Conservation (phyloP, 2,797 vertebrate species). For the Podarcis siculus region DNA sequence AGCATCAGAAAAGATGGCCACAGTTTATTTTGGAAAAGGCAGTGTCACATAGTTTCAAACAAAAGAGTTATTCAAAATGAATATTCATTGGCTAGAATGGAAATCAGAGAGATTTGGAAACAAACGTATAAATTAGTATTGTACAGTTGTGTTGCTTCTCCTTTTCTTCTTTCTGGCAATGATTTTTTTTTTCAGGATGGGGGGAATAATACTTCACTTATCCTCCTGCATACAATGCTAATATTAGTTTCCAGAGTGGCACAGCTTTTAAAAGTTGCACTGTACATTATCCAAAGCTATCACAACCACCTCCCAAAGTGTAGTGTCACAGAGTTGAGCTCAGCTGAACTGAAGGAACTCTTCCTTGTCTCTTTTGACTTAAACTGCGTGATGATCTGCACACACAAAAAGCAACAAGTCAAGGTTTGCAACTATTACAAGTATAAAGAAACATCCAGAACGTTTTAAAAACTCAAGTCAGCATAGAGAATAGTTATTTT, state of each 20-base stretch:
- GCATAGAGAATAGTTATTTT: not conserved
- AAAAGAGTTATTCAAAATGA: conserved; percentile 40
- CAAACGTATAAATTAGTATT: conserved; percentile 57
- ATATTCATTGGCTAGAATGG: conserved; percentile 41
- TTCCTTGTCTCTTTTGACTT: not conserved
- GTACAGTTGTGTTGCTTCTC: conserved; percentile 49
- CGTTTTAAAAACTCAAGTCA: not conserved
- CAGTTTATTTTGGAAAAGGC: conserved; percentile 38
- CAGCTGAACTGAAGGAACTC: not conserved
- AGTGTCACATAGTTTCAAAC: conserved; percentile 37
- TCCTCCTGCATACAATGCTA: conserved; percentile 66
- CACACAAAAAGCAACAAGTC: not conserved
- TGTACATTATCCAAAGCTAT: conserved; percentile 52
- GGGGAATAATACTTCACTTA: conserved; percentile 64
- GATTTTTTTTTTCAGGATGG: conserved; percentile 47
- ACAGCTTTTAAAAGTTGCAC: conserved; percentile 53
- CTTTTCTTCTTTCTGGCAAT: conserved; percentile 57
- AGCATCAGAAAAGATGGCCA: conserved; percentile 30
- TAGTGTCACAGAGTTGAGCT: conserved; percentile 28
- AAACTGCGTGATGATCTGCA: not conserved
- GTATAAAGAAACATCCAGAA: not conserved
- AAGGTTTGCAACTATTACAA: not conserved
- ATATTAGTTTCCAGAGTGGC: conserved; percentile 30
- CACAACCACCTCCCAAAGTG: conserved; percentile 33
- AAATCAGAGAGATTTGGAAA: conserved; percentile 50